These are phyloP conservation scores for Drosophila parthenogenetica DNA, from an alignment of 2,888 invertebrate species.

Conservation along the genomic window DNA sequence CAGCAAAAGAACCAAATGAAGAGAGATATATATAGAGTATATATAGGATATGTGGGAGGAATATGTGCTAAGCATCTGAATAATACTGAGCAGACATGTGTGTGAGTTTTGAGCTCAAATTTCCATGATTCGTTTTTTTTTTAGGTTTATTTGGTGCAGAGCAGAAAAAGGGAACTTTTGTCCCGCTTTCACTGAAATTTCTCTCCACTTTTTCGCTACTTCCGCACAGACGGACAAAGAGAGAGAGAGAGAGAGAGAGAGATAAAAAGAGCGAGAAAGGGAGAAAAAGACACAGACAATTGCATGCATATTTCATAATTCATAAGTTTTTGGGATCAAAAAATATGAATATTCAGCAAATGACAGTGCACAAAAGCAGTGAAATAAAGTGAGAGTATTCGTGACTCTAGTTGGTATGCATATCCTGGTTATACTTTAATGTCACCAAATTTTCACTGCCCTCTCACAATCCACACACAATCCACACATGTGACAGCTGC, in stretches of 20 bases:
- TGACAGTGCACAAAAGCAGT: slow-evolving; percentile 38
- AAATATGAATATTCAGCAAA: slow-evolving; percentile 76
- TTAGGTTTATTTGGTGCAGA: slow-evolving; percentile 11
- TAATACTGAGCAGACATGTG: slow-evolving; percentile 5
- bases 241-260: neutral
- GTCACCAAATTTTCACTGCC: slow-evolving; percentile 32
- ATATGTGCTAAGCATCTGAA: slow-evolving; percentile 12
- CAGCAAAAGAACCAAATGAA: slow-evolving; percentile 5
- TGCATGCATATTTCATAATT: slow-evolving; percentile 80
- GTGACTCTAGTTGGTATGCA: slow-evolving; percentile 29
- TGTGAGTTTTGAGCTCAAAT: slow-evolving; percentile 35
- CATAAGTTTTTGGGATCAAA: slow-evolving; percentile 75
- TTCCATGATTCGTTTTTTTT: slow-evolving; percentile 28
- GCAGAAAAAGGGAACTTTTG: slow-evolving; percentile 41
- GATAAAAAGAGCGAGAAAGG: slow-evolving; percentile 12
- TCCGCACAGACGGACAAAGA: slow-evolving; percentile 34
- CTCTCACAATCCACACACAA: slow-evolving; percentile 15
- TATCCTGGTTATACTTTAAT: slow-evolving; percentile 40
- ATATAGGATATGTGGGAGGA: neutral
- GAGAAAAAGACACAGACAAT: slow-evolving; percentile 55
- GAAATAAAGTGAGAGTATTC: slow-evolving; percentile 24
- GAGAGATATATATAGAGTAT: slow-evolving; percentile 1
- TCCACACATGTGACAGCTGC: slow-evolving; percentile 14
- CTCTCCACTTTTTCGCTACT: slow-evolving; percentile 12
- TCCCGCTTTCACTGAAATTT: slow-evolving; percentile 11